Base-by-base conservation (phyloP, 64 coral and sea anemone genomes). In the Actinia tenebrosa region DNA sequence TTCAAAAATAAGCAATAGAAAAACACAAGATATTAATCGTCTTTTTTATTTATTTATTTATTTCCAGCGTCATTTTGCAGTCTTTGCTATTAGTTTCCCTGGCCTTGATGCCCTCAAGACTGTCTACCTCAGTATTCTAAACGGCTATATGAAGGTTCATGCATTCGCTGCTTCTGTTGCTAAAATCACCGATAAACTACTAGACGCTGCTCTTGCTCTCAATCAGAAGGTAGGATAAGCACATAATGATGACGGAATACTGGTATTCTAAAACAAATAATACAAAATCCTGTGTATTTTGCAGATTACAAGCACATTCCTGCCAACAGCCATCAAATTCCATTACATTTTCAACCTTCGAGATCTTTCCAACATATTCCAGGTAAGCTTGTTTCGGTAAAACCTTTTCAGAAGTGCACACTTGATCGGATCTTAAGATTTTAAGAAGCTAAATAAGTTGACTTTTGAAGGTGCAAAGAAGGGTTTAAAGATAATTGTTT, bases 321-420 rank as follows among this genome's bases (percentile, higher is more conserved):
- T 98, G 44, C 96, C 96, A 50, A 98, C 96, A 3, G 96, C 96
- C 75, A 92, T 98, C 15, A 98, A 98, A 72, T 98, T 98, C 79
- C 96, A 98, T 89, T 98, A 98, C 80, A 82, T 98, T 68, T 98
- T 98, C 88, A 98, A 98, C 53, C 88, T 98, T 80, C 92, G 96
- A 89, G 96, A 98, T 88, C 87, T 98, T 80, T 98, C 96, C 44
- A 98, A 98, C 90, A 98, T 98, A 84, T 98, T 98, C 54, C 96
- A 98, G 94, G 94, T 96, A 88, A 43, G 80, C 86, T 7, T 3
- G 17, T 26, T 5, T 62, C 45, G 30, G 1, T 37, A 37, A 37
- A 37, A 37, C 30, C 30, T 37, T 37, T 37, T 37, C 30, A 37
- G 30, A 37, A 37, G 30, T 37, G 30, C 30, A 37, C 30, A 37